Conservation (phyloP, 2,888 invertebrate genomes). For the Coecobrya sp. region DNA sequence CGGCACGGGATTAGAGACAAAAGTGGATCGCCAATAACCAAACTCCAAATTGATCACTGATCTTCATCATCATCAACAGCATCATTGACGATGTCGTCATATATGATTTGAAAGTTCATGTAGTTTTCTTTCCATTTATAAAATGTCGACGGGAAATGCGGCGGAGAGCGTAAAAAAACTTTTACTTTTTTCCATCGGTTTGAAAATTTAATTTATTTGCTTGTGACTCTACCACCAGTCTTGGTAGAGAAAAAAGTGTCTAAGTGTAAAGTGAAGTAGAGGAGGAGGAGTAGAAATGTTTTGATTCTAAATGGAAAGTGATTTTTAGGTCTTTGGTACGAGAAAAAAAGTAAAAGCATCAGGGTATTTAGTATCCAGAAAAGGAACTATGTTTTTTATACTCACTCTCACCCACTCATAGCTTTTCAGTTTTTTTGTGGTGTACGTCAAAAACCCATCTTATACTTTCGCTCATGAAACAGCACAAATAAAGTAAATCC, state of each 20-base stretch:
- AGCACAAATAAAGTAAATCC: background rate
- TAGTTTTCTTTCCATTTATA: background rate
- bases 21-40: slow-evolving; percentile 66
- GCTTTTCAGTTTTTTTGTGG: too few relatives aligned
- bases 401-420: background rate
- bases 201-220: slow-evolving; percentile 39
- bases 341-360: background rate
- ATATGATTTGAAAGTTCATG: background rate
- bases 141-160: background rate
- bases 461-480: too few relatives aligned
- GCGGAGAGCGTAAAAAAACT: slow-evolving; percentile 7
- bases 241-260: background rate
- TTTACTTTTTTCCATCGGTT: background rate
- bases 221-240: background rate
- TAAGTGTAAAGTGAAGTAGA: too few relatives aligned
- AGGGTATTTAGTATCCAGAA: background rate
- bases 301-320: slow-evolving; percentile 13
- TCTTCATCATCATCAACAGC: slow-evolving; percentile 67
- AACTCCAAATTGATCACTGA: slow-evolving; percentile 72
- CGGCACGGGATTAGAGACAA: background rate
- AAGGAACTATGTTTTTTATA: background rate
- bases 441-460: too few relatives aligned
- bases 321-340: slow-evolving; percentile 2
- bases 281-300: background rate
- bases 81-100: background rate